Base-by-base conservation (phyloP, 2,113 vertebrate genomes). In the Callocephalon fimbriatum region DNA sequence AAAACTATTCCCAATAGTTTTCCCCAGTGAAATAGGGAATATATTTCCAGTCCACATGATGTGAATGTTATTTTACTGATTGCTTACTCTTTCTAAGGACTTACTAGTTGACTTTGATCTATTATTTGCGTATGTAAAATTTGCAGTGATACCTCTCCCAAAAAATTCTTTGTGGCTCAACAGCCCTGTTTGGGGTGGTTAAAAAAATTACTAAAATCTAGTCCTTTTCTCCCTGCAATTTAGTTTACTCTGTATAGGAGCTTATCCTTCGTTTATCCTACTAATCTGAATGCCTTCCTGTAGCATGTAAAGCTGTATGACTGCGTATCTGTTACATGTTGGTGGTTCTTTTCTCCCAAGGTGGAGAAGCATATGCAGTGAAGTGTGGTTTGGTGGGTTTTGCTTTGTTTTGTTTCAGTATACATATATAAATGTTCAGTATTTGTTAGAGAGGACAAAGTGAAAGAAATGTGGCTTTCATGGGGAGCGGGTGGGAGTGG, bases 1-100 rank as follows among this genome's bases (percentile, higher is more conserved):
- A 38, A 80, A 97, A 88, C n/a, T 79, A 45, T 88, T 93, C 48
- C n/a, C 8, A 76, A 1, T 86, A 90, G 32, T 95, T 82, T 95
- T 95, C 29, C 63, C 35, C 13, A 32, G 35, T 76, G 75, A 80
- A 92, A 63, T 23, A 78, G 16, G 42, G 29, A 82, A 61, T 73
- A 12, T 95, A 61, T 92, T 95, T 72, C 56, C 14, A 37, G 38
- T 86, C 59, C 31, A 38, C 14, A 20, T 61, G 38, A 38, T 77
- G 5, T 66, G 22, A 32, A 22, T 76, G 15, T 73, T 76, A 67
- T 74, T 94, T 93, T 86, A 83, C 54, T 92, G 59, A 88, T 86
- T 88, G 19, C 58, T 62, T 85, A 50, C 10, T 61, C 38, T 73
- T 94, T 83, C 62, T 27, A 88, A 67, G 54, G 35, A 88, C 63